phyloP scores from a whole-genome alignment of 1,140 invertebrate genomes.

The Macrostomum lignano region DNA sequence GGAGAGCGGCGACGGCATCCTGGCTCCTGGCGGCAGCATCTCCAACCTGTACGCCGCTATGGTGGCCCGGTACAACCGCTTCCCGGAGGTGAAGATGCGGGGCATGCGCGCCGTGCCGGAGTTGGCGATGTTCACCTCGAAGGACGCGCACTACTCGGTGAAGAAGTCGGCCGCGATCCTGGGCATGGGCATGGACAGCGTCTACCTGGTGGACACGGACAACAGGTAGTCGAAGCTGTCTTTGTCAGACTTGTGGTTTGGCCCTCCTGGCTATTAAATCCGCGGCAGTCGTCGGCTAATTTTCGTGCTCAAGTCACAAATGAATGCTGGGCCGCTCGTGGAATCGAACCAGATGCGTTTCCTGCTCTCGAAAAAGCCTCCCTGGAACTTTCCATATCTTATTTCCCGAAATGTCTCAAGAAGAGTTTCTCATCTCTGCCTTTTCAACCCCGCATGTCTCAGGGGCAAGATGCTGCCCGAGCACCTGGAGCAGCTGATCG shows the following conservation, averaged over 20 bases:
- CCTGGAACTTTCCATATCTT: too few relatives aligned
- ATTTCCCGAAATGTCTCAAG: too few relatives aligned
- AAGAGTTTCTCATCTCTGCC: too few relatives aligned
- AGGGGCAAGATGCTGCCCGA: slow-evolving; percentile 56
- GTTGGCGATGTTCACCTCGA: slow-evolving; percentile 79
- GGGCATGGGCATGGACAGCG: slow-evolving; percentile 78
- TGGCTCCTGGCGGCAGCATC: slow-evolving; percentile 83
- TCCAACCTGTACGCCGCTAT: slow-evolving; percentile 86
- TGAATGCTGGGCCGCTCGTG: too few relatives aligned
- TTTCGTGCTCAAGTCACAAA: too few relatives aligned
- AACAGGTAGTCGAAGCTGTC: too few relatives aligned
- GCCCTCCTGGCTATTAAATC: too few relatives aligned
- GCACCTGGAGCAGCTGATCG: slow-evolving; percentile 56
- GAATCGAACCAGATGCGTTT: too few relatives aligned
- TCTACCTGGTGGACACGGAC: slow-evolving; percentile 64
- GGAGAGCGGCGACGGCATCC: slow-evolving; percentile 41
- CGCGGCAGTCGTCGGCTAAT: too few relatives aligned
- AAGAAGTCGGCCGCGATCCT: slow-evolving; percentile 74
- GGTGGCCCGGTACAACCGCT: slow-evolving; percentile 69
- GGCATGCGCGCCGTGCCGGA: slow-evolving; percentile 52
- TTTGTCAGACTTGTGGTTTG: too few relatives aligned
- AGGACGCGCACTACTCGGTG: slow-evolving; percentile 91
- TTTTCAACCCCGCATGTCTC: too few relatives aligned
- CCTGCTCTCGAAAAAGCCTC: too few relatives aligned
- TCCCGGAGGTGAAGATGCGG: slow-evolving; percentile 69